Evolutionary conservation across 2,797 vertebrate genomes (phyloP).

Genomic region (Anas flavirostris): DNA sequence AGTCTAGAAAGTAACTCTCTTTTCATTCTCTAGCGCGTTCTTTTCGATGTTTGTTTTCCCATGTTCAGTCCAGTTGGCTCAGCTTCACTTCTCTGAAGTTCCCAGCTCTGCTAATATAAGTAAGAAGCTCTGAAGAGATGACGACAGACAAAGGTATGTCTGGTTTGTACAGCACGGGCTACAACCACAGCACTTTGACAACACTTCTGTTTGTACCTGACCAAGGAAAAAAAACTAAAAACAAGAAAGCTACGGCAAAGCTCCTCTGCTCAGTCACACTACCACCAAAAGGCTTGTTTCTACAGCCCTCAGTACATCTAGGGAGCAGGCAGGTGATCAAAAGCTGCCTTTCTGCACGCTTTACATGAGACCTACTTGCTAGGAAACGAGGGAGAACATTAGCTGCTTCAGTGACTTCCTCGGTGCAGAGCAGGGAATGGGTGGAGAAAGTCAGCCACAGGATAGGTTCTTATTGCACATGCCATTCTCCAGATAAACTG

Average conservation of each 20-base stretch:
- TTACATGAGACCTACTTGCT: not conserved
- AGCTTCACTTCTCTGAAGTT: not conserved
- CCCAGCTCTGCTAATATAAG: not conserved
- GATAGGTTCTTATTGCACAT: not conserved
- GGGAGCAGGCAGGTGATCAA: conserved; percentile 30
- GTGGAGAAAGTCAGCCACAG: not conserved
- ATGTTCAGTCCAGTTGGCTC: conserved; percentile 25
- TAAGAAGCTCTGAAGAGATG: not conserved
- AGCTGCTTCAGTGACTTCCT: not conserved
- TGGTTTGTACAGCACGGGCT: not conserved
- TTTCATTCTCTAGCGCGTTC: conserved; percentile 56
- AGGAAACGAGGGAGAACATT: not conserved
- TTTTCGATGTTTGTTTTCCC: conserved; percentile 57
- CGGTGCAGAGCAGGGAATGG: not conserved
- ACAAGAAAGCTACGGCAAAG: not conserved
- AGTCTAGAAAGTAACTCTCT: conserved; percentile 35
- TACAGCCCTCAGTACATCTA: not conserved
- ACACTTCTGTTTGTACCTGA: not conserved
- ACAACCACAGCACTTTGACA: not conserved
- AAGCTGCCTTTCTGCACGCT: not conserved
- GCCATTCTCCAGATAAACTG: not conserved
- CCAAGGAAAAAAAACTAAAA: not conserved
- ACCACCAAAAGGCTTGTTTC: not conserved
- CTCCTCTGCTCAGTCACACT: not conserved
- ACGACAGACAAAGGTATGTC: not conserved